phyloP scores from a whole-genome alignment of 2,113 vertebrate genomes.

The Chaetops frenatus region DNA sequence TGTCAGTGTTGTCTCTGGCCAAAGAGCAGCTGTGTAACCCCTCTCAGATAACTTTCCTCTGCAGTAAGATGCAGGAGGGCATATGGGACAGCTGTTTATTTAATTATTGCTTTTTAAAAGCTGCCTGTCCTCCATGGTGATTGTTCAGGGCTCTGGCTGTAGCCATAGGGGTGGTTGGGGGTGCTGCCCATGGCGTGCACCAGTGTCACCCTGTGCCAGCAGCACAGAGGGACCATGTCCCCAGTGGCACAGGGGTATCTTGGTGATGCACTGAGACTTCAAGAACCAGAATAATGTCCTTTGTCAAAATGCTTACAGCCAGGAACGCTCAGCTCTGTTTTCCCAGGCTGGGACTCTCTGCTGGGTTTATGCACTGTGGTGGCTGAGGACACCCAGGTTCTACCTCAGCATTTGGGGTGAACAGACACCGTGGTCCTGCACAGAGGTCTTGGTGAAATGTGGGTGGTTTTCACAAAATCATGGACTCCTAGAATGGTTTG shows the following conservation, averaged over 20 bases:
- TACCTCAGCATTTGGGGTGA: background rate
- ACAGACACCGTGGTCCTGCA: accelerated
- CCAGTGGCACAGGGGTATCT: accelerated
- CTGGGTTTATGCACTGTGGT: background rate
- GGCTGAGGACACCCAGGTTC: background rate
- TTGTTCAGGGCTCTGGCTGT: background rate
- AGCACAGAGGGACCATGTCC: accelerated
- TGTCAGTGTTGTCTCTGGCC: background rate
- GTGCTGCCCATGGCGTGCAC: background rate
- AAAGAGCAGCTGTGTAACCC: background rate
- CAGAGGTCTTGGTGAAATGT: background rate
- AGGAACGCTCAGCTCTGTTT: background rate
- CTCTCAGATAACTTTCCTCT: background rate
- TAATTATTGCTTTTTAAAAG: background rate
- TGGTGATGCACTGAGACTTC: background rate
- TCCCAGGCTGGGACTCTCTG: background rate
- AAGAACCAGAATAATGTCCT: background rate
- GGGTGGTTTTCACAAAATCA: background rate
- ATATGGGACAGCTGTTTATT: background rate
- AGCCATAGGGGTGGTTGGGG: background rate
- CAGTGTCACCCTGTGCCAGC: background rate
- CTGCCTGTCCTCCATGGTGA: accelerated
- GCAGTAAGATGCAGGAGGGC: background rate
- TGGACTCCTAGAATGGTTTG: too few species aligned
- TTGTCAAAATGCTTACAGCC: background rate